phyloP scores from a whole-genome alignment of 2,113 vertebrate species.

The Halichoerus grypus region DNA sequence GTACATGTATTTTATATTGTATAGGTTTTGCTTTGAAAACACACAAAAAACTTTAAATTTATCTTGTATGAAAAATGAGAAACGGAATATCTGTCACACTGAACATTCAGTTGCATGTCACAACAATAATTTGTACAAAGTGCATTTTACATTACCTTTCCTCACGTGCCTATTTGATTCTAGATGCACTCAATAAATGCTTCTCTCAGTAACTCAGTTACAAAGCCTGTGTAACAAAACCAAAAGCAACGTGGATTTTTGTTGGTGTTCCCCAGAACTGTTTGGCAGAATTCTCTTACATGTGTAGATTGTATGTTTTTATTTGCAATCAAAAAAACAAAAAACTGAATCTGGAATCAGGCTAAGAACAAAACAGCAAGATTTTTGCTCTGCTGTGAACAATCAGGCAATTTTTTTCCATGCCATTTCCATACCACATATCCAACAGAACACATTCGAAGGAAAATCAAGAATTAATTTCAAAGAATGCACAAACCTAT shows the following conservation, averaged over 20 bases:
- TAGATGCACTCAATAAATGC: conserved; percentile 15
- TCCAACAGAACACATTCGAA: neutral
- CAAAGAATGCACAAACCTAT: neutral
- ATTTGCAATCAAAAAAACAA: conserved; percentile 48
- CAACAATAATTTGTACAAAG: neutral
- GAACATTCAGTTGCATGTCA: neutral
- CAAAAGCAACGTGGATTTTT: conserved; percentile 63
- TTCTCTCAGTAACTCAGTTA: conserved; percentile 58
- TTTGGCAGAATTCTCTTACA: conserved; percentile 51
- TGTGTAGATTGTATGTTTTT: neutral
- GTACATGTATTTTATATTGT: neutral
- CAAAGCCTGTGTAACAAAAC: conserved; percentile 48
- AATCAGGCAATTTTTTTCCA: conserved; percentile 67
- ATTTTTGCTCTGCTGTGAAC: conserved; percentile 1
- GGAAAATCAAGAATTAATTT: conserved; percentile 22
- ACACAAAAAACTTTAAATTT: conserved; percentile 21
- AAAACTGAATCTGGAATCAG: conserved; percentile 16
- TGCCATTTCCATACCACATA: conserved; percentile 38
- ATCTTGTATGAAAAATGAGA: conserved; percentile 13
- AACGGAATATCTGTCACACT: neutral
- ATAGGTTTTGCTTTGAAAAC: conserved; percentile 39
- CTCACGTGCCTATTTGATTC: neutral
- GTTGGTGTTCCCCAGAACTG: conserved; percentile 58
- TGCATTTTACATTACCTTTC: neutral
- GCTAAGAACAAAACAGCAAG: conserved; percentile 46